These are phyloP conservation scores for Hafferia zeledoni DNA, from an alignment of 2,797 vertebrate species.

Conservation along the genomic window DNA sequence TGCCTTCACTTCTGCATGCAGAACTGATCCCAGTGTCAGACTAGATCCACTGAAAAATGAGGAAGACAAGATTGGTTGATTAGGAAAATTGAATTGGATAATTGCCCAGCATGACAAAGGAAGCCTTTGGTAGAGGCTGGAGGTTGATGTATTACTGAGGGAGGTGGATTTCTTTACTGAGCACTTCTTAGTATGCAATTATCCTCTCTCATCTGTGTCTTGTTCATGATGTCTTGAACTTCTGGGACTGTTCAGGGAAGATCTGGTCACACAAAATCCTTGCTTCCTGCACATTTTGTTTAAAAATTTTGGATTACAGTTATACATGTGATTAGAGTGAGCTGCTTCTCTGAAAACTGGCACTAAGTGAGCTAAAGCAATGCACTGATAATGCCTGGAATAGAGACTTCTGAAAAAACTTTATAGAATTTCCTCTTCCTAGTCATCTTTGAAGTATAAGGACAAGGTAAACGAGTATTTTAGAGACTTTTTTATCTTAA, in stretches of 20 bases:
- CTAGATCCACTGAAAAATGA: not conserved
- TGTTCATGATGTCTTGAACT: not conserved
- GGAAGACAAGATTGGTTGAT: not conserved
- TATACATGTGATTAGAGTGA: not conserved
- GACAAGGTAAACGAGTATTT: not conserved
- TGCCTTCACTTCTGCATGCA: not conserved
- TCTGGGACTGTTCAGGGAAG: not conserved
- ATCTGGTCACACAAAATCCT: not conserved
- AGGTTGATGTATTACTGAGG: not conserved
- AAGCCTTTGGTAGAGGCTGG: not conserved
- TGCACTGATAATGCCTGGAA: not conserved
- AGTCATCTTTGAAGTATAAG: not conserved
- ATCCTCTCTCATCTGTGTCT: not conserved
- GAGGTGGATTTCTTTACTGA: not conserved
- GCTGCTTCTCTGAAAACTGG: not conserved
- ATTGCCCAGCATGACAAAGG: not conserved
- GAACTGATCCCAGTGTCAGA: not conserved
- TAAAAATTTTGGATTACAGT: not conserved
- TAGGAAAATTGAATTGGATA: not conserved
- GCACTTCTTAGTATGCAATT: not conserved
- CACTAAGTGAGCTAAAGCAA: not conserved
- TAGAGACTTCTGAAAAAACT: not conserved
- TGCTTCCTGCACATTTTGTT: not conserved
- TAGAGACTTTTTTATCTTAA: not conserved
- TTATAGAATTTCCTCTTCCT: not conserved